A percentile compares a stretch with the other conserved stretches of the same genome.
Conservation (phyloP, 2,797 vertebrate genomes). For the Cyprinella venusta region DNA sequence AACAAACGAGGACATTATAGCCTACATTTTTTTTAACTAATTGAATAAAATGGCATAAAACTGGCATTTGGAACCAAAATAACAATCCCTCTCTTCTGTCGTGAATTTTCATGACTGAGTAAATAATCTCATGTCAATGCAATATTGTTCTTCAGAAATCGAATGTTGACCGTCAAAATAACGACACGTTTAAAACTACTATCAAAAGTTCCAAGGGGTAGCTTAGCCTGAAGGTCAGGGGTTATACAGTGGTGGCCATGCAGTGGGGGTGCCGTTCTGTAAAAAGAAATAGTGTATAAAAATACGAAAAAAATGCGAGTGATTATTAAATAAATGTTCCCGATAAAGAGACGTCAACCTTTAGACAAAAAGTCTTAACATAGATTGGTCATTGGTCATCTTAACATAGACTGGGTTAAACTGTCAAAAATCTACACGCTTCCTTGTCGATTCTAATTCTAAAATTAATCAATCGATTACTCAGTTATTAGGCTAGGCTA, state of each 20-base stretch:
- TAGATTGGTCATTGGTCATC: too few species aligned
- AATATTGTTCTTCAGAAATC: neutral
- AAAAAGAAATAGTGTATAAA: neutral
- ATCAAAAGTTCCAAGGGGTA: conserved; percentile 32
- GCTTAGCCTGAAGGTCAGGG: conserved; percentile 33
- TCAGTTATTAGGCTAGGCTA: neutral
- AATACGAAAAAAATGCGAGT: too few species aligned
- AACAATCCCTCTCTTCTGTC: neutral
- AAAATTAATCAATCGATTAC: neutral
- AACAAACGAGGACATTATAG: neutral
- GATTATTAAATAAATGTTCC: neutral
- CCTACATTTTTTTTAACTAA: neutral
- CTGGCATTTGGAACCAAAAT: neutral
- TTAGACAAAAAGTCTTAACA: neutral
- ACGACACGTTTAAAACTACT: neutral
- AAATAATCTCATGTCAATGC: conserved; percentile 23
- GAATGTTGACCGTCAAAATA: neutral
- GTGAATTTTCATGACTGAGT: neutral
- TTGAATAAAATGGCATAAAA: neutral
- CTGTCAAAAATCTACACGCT: neutral
- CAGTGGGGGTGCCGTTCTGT: neutral
- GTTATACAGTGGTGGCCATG: neutral
- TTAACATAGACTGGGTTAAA: too few species aligned
- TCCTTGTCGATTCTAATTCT: neutral
- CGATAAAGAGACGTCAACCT: neutral